Evolutionary conservation across 2,797 vertebrate genomes (phyloP), one percentile per base, ranked within the genome.

Genomic region (Cryptoprocta ferox): DNA sequence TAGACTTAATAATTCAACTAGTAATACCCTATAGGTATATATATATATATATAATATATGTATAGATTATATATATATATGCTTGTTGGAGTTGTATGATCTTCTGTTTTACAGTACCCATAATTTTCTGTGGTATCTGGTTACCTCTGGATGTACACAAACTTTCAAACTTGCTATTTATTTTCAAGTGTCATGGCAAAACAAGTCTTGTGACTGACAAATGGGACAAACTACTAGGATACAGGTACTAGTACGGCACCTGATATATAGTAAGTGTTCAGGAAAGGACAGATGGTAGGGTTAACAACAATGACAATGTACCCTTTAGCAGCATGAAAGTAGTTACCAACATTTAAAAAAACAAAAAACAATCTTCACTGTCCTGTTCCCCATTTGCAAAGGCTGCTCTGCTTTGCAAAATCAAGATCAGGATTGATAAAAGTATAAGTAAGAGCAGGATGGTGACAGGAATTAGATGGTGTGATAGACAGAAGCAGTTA

Each of bases 1-100:
- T 87, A 88, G 48, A 59, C 15, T 83, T 76, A 96, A 96, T 89
- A 88, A 95, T 24, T 19, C 12, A 92, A 92, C 35, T 30, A 70
- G 21, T 65, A 71, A 94, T 78, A 76, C 71, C 32, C 35, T 91
- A 42, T 82, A 10, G 18, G 1, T 61, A 4, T 32, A 59, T 42
- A 50, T 16, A 24, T 14, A 42, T n/a, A n/a, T n/a, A n/a, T n/a
- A n/a, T n/a, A n/a, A n/a, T n/a, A n/a, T n/a, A n/a, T n/a, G n/a
- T n/a, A n/a, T n/a, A n/a, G n/a, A n/a, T n/a, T n/a, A 28, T 6
- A 42, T 13, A 76, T 35, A 45, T 14, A 48, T 0, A n/a, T 48
- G 14, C 18, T 78, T 95, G 63, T 10, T 75, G 42, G 8, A 96
- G 35, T 61, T 95, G 56, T 15, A 56, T 82, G 45, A 39, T 68